These are phyloP conservation scores for Zaprionus gabonicus DNA, from an alignment of 1,140 invertebrate species.

Conservation along the genomic window DNA sequence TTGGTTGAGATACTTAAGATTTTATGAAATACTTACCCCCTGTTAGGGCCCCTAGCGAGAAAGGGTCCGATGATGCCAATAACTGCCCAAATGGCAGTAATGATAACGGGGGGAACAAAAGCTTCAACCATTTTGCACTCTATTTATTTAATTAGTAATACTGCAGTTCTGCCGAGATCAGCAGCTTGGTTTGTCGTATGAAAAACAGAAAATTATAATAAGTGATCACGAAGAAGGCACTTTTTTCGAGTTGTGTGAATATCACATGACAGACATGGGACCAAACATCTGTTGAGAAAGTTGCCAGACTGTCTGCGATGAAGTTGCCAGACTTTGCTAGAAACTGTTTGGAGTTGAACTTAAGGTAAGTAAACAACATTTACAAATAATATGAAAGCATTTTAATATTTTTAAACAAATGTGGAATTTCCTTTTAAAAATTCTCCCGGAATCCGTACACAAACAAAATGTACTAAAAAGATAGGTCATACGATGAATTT, in stretches of 20 bases:
- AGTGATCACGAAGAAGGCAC: conserved; percentile 59
- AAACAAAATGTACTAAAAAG: not conserved
- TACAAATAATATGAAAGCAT: not conserved
- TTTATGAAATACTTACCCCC: conserved; percentile 85
- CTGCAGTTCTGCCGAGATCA: conserved; percentile 42
- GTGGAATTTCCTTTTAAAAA: not conserved
- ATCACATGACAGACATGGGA: conserved; percentile 78
- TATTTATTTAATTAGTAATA: conserved; percentile 52
- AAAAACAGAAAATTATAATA: conserved; percentile 52
- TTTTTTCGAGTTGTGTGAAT: conserved; percentile 68
- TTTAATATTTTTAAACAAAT: not conserved
- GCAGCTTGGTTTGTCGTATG: conserved; percentile 28
- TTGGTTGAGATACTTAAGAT: not conserved
- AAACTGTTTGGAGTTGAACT: conserved; percentile 11
- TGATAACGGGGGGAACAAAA: conserved; percentile 89
- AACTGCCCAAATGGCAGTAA: conserved; percentile 92
- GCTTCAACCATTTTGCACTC: conserved; percentile 89
- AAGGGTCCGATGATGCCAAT: conserved; percentile 94
- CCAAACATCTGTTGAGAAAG: conserved; percentile 43
- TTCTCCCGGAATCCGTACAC: not conserved
- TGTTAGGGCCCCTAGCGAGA: conserved; percentile 94
- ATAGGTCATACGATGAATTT: not conserved
- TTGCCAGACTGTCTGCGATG: not conserved
- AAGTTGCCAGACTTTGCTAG: not conserved
- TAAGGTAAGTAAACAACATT: not conserved